Evolutionary conservation across 1,140 invertebrate genomes (phyloP), one percentile per base, ranked within the genome.

Genomic region (Pectinophora gossypiella): DNA sequence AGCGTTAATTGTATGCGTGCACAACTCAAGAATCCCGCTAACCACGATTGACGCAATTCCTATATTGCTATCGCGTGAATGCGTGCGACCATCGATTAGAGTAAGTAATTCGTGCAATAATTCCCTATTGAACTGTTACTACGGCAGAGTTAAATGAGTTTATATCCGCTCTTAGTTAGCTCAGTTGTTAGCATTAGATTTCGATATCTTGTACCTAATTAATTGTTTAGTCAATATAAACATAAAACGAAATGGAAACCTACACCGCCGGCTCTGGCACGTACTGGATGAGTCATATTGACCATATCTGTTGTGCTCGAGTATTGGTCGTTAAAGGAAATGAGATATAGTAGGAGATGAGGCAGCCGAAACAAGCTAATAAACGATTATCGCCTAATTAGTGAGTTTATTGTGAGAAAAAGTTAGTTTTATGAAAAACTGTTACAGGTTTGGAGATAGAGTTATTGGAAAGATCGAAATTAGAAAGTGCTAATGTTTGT

Each of bases 101-200:
- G 49, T 54, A 49, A 45, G 59, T 61, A 62, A 61, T 65, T 67
- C 57, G 56, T 57, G 55, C 57, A 62, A 64, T 71, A 71, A 68
- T 63, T 67, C 59, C 63, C 65, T 52, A 74, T 74, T 74, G 59
- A 74, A 68, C 59, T 71, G 68, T 67, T 68, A 50, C 49, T 49
- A 59, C 40, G 48, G 51, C 48, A 18, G 43, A 58, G 54, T 56
- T 68, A 62, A 71, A 71, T 63, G 56, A 69, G 58, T 66, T 63
- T 71, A 64, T 62, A 64, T 64, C 59, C 54, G 46, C 59, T 45
- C 22, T 52, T 53, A 52, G 54, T 44, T 51, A 40, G 36, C 36
- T 40, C 2, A 2, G 36, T 40, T 12, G 36, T 40, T 40, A 40
- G 16, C 36, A 15, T 40, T 15, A 6, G 13, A 40, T 40, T 40